Evolutionary conservation across 2,888 invertebrate species (phyloP), one percentile per base, ranked within the genome.

Genomic region (Eudasyphora cyanicolor): DNA sequence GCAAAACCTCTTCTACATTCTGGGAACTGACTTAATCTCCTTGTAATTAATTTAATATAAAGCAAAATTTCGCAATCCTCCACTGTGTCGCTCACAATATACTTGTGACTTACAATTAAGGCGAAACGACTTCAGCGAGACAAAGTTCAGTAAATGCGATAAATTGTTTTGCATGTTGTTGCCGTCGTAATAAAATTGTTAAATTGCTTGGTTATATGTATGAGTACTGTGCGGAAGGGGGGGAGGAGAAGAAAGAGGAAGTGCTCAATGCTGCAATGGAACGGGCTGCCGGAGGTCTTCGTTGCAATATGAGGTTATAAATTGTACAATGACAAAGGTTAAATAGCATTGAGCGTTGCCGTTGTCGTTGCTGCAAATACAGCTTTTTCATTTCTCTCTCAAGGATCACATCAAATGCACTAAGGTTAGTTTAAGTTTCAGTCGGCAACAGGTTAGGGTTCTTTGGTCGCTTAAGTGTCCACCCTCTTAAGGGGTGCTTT

Each of bases 141-240:
- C 69, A 82, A 78, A 82, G 78, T 70, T 78, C 74, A 77, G 51
- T 38, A 70, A 70, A 78, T 57, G 57, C 27, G 57, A 57, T 75
- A 78, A 78, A 78, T 82, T 78, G 60, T 78, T 82, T 77, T 74
- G 77, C 77, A 77, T 77, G 38, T 75, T 51, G 49, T 57, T 57
- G 24, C 12, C 69, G 60, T 24, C 69, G 60, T 69, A 74, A 74
- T 78, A 78, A 82, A 78, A 77, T 78, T 62, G 21, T 75, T 70
- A 70, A 62, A 38, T 14, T n/a, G 12, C 38, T 14, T 14, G 7
- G 51, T 21, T 17, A n/a, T n/a, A n/a, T n/a, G 21, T 8, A 69
- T 24, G 45, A 69, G 64, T 60, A n/a, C n/a, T n/a, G n/a, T 49
- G 8, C 17, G 19, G 27, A 14, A 35, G 21, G n/a, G 17, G 6